phyloP scores from a whole-genome alignment of 2,888 invertebrate genomes.

The Cistogaster globosa region DNA sequence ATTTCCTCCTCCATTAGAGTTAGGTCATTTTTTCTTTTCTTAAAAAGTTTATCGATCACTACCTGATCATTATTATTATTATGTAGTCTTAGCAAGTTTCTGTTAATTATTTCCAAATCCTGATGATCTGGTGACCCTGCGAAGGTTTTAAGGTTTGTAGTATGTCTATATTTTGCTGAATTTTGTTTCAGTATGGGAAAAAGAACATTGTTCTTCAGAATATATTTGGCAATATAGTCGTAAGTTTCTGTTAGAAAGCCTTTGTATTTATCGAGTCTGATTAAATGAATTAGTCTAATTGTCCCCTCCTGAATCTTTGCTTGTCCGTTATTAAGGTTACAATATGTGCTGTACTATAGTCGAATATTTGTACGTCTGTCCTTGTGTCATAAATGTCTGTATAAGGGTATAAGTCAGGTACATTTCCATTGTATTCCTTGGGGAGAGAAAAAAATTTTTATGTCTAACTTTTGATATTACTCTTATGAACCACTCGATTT shows the following conservation, averaged over 20 bases:
- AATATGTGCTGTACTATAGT: slow-evolving; percentile 18
- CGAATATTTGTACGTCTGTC: slow-evolving; percentile 11
- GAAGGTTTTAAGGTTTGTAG: background rate
- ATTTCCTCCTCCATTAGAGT: background rate
- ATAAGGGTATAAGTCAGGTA: background rate
- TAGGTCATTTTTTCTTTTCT: too few relatives aligned
- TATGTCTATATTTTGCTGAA: background rate
- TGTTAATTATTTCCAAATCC: slow-evolving; percentile 25
- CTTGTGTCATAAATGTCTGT: background rate
- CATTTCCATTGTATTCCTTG: background rate
- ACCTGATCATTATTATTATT: slow-evolving; percentile 5
- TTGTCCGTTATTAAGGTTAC: slow-evolving; percentile 4
- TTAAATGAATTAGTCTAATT: background rate
- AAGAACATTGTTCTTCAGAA: background rate
- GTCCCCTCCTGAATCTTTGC: slow-evolving; percentile 20
- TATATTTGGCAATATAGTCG: background rate
- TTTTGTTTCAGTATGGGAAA: background rate
- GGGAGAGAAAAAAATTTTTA: background rate
- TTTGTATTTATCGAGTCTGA: slow-evolving; percentile 17
- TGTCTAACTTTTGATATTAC: slow-evolving; percentile 33
- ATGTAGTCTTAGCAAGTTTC: slow-evolving; percentile 12
- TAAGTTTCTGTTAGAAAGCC: slow-evolving; percentile 16
- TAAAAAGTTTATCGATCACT: slow-evolving; percentile 3
- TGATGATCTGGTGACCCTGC: slow-evolving; percentile 16
- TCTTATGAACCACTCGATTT: slow-evolving; percentile 28